Evolutionary conservation across 1,140 invertebrate species (phyloP), one percentile per base, ranked within the genome.

Genomic region (Pararge aegeria): DNA sequence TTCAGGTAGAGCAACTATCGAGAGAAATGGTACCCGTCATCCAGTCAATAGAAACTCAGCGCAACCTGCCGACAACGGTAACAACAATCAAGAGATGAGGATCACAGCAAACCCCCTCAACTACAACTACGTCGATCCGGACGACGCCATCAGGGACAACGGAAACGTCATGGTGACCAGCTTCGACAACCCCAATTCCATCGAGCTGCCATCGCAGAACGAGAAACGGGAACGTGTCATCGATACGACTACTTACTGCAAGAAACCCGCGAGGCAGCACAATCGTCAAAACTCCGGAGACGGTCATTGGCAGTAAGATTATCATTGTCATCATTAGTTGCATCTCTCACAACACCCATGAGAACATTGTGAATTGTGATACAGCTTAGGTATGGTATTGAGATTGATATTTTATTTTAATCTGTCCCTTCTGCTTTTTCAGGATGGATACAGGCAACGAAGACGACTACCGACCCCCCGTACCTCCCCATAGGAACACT

Each of bases 401-500:
- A 30, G 15, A n/a, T 5, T 34, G 10, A 9, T 20, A 37, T 51
- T 37, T 53, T 42, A 37, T 21, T 56, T 53, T 60, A 64, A 64
- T 57, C 48, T 57, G n/a, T 46, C 19, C 2, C 13, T 50, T 48
- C 49, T 60, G 2, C 13, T 20, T 55, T 53, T 69, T 49, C 70
- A 88, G 85, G 64, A 51, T 68, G 69, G 80, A 84, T 48, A 52
- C 73, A 2, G 60, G 69, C 55, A 60, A 79, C 20, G 86, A 90
- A 54, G 92, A 93, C 56, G 94, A 95, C 53, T 96, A 96, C 78
- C 93, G 94, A 59, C 96, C 96, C 0, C 96, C 96, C 1, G 95
- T 97, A 24, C 96, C 96, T 9, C 96, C 96, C 0, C 96, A 97
- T 76, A 91, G 96, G 48, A 95, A 95, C 84, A 93, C 94, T 30